Conservation (phyloP, 1,140 invertebrate species). For the Gryon sp. region DNA sequence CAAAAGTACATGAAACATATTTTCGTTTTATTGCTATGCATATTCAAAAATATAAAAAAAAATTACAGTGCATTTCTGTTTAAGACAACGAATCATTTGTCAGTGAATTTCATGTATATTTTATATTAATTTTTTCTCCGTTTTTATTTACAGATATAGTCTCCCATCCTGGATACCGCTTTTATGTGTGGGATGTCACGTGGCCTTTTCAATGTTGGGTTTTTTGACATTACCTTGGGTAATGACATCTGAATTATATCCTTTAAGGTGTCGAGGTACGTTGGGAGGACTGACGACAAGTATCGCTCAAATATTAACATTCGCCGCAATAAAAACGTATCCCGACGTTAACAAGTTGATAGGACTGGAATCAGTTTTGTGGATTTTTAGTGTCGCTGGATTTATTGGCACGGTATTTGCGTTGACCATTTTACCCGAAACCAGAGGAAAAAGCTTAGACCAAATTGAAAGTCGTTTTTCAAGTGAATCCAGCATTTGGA, state of each 20-base stretch:
- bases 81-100: no score
- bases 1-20: no score
- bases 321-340: constrained; percentile 85
- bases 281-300: constrained; percentile 85
- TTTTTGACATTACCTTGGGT: constrained; percentile 87
- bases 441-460: constrained; percentile 87
- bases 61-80: no score
- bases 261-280: constrained; percentile 83
- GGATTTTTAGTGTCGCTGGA: constrained; percentile 86
- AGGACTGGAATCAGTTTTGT: constrained; percentile 86
- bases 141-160: constrained; percentile 60
- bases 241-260: constrained; percentile 87
- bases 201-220: constrained; percentile 86
- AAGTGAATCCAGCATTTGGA: constrained; percentile 21
- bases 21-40: no score
- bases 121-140: constrained; percentile 12
- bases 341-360: constrained; percentile 81
- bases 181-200: constrained; percentile 83
- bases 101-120: no score
- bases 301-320: constrained; percentile 85
- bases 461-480: constrained; percentile 87
- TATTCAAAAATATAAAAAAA: no score
- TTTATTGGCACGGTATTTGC: constrained; percentile 82
- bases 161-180: constrained; percentile 79
- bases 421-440: constrained; percentile 87